Evolutionary conservation across 2,888 invertebrate species (phyloP).

Genomic region (Meliscaeva auricollis): DNA sequence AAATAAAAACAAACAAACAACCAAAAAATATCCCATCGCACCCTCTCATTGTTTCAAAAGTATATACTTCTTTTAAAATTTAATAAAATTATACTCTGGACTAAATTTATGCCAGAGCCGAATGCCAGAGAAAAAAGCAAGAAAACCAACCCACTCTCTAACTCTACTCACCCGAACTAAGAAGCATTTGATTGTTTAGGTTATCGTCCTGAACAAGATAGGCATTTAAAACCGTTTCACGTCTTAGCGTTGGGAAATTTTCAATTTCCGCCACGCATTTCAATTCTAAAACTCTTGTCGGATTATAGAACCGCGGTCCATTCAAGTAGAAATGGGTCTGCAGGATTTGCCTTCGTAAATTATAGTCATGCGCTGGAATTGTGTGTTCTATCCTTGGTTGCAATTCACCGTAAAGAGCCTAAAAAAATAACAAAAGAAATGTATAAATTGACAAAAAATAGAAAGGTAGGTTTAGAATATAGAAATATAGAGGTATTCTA

Average conservation of each 20-base stretch:
- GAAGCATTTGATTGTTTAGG: constrained; percentile 83
- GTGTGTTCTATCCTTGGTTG: constrained; percentile 83
- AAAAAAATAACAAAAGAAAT: constrained; percentile 19
- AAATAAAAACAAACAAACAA: not conserved
- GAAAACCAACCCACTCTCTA: not conserved
- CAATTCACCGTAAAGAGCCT: constrained; percentile 82
- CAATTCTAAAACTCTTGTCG: constrained; percentile 81
- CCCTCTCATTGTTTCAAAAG: not conserved
- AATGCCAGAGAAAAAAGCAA: not conserved
- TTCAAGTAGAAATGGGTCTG: constrained; percentile 83
- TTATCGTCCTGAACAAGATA: constrained; percentile 82
- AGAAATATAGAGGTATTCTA: not conserved
- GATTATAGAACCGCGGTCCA: constrained; percentile 81
- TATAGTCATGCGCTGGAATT: constrained; percentile 83
- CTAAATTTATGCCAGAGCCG: not conserved
- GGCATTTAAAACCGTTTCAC: constrained; percentile 82
- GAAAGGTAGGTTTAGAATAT: not conserved
- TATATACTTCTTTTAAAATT: not conserved
- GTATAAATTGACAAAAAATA: not conserved
- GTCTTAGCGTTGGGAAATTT: constrained; percentile 81
- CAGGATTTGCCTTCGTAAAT: constrained; percentile 81
- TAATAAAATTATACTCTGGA: not conserved
- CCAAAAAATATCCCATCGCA: not conserved
- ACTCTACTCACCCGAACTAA: constrained; percentile 75
- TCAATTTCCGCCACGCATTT: constrained; percentile 84